Percentiles rank a stretch among this genome's conserved stretches.
Conservation (phyloP, 2,888 invertebrate genomes). For the Athalia cordata region DNA sequence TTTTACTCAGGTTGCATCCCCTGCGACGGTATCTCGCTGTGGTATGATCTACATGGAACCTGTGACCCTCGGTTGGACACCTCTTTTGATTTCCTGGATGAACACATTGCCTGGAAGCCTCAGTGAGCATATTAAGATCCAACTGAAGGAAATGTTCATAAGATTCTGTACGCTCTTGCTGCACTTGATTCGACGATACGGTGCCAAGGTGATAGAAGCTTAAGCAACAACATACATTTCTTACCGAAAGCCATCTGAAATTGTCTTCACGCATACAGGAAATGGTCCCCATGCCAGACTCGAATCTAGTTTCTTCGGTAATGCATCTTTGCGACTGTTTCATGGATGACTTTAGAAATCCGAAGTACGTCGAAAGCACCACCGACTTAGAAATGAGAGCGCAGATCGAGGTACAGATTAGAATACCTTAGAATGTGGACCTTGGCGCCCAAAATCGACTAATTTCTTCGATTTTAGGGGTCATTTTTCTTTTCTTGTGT, state of each 20-base stretch:
- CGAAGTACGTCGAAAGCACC: conserved; percentile 80
- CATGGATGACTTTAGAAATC: conserved; percentile 90
- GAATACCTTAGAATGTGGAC: not conserved
- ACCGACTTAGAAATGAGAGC: conserved; percentile 88
- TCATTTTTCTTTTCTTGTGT: conserved; percentile 94
- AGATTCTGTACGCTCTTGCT: conserved; percentile 89
- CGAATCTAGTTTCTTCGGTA: conserved; percentile 86
- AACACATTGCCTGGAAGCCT: conserved; percentile 84
- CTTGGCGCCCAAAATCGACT: not conserved
- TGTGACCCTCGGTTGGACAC: conserved; percentile 91
- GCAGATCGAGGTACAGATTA: conserved; percentile 83
- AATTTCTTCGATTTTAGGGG: conserved; percentile 76
- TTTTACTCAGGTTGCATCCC: conserved; percentile 82
- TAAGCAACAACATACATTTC: not conserved
- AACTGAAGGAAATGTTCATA: conserved; percentile 82
- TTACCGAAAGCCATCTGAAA: conserved; percentile 21
- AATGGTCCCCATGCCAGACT: conserved; percentile 89
- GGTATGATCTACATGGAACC: conserved; percentile 99
- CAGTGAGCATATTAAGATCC: conserved; percentile 81
- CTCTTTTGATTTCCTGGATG: conserved; percentile 90
- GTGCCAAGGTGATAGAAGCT: conserved; percentile 76
- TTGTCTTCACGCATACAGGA: conserved; percentile 77
- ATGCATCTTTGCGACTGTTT: conserved; percentile 93
- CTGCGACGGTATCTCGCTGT: conserved; percentile 94
- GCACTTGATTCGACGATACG: conserved; percentile 84